Evolutionary conservation across 2,888 invertebrate genomes (phyloP), one percentile per base, ranked within the genome.

Genomic region (Syrista parreyssii): DNA sequence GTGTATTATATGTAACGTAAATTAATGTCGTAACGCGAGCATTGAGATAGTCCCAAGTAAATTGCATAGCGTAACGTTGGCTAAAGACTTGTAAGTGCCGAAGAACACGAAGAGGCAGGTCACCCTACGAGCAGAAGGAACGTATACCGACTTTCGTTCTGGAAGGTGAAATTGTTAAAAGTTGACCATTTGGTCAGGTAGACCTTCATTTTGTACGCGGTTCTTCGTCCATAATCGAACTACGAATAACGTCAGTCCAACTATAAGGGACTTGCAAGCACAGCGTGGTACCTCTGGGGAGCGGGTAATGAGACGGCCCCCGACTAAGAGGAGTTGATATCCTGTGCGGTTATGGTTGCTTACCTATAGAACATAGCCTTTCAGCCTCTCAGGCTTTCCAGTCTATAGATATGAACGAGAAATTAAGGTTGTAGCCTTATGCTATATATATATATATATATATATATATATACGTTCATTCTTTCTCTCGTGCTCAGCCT

Each of bases 261-360:
- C 31, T 35, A 68, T n/a, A 72, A 86, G 84, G 82, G 87, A 86
- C 83, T 87, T 84, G 87, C 88, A 87, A 87, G 87, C 86, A 77
- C 91, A 90, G 91, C 91, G 86, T 91, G 91, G 88, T 88, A 90
- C 89, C 89, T 84, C 82, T 86, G 85, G 87, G 86, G 75, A 78
- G 85, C 89, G 86, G 89, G 89, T 91, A 91, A 91, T 91, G 91
- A 91, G 91, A 89, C 90, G 91, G 90, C 91, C 91, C 91, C 91
- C 91, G 91, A 91, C 91, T 88, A 91, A 90, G 91, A 89, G 89
- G 84, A 88, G 86, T 87, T 85, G 89, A 88, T 88, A 87, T 84
- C 86, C 84, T 82, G 82, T 81, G 83, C 85, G 84, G 82, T 86
- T 87, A 86, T 83, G 84, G 84, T 86, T 84, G 81, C 82, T 82